phyloP scores from a whole-genome alignment of 2,797 vertebrate species.

The Sebastes matsubarae region DNA sequence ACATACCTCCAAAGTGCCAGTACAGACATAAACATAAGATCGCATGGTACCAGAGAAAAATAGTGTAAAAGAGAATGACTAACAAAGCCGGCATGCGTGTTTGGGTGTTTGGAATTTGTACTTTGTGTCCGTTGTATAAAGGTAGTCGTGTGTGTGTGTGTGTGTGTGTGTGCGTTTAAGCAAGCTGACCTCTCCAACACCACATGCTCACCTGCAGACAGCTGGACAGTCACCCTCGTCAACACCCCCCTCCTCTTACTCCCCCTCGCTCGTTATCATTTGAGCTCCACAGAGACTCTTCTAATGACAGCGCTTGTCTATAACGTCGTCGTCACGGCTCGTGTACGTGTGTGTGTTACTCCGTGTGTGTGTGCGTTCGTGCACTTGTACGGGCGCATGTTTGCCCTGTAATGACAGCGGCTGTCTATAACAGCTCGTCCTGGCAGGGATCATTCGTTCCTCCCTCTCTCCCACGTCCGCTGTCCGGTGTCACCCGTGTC shows the following conservation, averaged over 20 bases:
- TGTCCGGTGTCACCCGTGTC: conserved; percentile 93
- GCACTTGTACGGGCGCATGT: conserved; percentile 54
- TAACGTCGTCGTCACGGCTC: conserved; percentile 87
- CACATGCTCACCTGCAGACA: conserved; percentile 72
- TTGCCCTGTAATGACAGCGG: conserved; percentile 93
- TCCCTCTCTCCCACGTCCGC: conserved; percentile 65
- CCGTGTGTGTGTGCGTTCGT: conserved; percentile 29
- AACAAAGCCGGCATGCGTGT: neutral
- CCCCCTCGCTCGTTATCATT: conserved; percentile 72
- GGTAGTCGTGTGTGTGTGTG: neutral
- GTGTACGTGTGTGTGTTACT: conserved; percentile 48
- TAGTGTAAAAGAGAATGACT: neutral
- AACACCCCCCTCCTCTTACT: conserved; percentile 20
- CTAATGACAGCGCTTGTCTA: conserved; percentile 98
- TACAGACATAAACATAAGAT: neutral
- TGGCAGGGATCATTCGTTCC: conserved; percentile 95
- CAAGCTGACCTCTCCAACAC: conserved; percentile 66
- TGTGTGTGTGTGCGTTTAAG: conserved; percentile 29
- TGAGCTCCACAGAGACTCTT: conserved; percentile 90
- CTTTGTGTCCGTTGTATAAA: neutral
- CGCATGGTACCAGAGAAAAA: neutral
- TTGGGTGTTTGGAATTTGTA: neutral
- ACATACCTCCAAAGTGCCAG: neutral
- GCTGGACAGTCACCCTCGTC: conserved; percentile 63
- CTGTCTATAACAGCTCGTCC: conserved; percentile 95